Evolutionary conservation across 2,888 invertebrate species (phyloP).

Genomic region (Sinelater perroti): DNA sequence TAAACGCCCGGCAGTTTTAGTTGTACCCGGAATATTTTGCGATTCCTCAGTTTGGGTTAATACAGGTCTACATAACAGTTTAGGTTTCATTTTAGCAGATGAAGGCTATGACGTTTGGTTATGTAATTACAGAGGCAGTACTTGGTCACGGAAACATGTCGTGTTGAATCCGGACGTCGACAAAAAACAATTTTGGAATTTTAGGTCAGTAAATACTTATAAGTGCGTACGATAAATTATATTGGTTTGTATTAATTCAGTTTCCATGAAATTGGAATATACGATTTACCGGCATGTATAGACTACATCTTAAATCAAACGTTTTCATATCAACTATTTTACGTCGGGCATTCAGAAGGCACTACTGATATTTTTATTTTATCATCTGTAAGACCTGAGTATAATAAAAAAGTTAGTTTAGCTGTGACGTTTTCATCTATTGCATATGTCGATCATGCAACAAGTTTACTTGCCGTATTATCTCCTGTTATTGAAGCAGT

Average conservation of each 20-base stretch:
- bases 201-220: constrained; percentile 51
- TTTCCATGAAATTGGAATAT: constrained; percentile 80
- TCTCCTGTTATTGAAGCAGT: too few relatives aligned
- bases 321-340: constrained; percentile 67
- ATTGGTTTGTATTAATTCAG: constrained; percentile 60
- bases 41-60: constrained; percentile 79
- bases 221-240: not conserved
- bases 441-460: constrained; percentile 48
- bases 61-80: constrained; percentile 67
- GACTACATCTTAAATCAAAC: constrained; percentile 70
- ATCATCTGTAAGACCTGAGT: constrained; percentile 66
- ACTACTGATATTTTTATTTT: constrained; percentile 71
- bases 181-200: constrained; percentile 58
- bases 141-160: constrained; percentile 64
- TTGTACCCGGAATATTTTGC: constrained; percentile 80
- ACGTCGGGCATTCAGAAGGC: constrained; percentile 76
- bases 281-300: constrained; percentile 80
- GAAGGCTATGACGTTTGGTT: constrained; percentile 67
- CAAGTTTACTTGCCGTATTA: too few relatives aligned
- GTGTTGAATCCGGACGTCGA: constrained; percentile 54
- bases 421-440: constrained; percentile 71
- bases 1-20: constrained; percentile 66
- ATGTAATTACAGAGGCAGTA: constrained; percentile 69
- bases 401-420: constrained; percentile 67
- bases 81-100: constrained; percentile 60